These are phyloP conservation scores for Vulpes ferrilata DNA, from an alignment of 2,113 vertebrate genomes.

Conservation along the genomic window DNA sequence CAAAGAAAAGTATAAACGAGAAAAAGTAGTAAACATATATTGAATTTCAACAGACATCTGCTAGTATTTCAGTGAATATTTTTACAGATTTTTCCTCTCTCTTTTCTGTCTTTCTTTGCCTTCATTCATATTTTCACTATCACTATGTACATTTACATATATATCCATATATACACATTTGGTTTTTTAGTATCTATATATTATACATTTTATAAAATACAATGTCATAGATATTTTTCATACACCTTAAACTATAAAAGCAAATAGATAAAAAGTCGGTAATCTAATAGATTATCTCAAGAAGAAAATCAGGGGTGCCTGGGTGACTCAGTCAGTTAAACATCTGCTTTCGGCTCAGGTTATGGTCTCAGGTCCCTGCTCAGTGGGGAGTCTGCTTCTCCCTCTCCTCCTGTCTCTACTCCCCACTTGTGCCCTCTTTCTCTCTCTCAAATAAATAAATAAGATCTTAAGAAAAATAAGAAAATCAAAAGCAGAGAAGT, in stretches of 20 bases:
- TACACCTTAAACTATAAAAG: not conserved
- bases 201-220: not conserved
- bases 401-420: not conserved
- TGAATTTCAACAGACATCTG: not conserved
- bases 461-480: not conserved
- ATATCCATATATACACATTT: not conserved
- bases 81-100: not conserved
- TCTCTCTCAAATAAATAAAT: not conserved
- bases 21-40: not conserved
- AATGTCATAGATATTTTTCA: conserved; percentile 2
- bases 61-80: not conserved
- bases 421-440: not conserved
- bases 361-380: not conserved
- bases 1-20: not conserved
- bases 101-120: not conserved
- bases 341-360: not conserved
- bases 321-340: not conserved
- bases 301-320: not conserved
- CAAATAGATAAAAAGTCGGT: not conserved
- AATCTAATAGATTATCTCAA: not conserved
- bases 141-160: not conserved
- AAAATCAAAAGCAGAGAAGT: not conserved
- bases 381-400: not conserved
- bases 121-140: not conserved
- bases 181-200: not conserved